Conservation (phyloP, 2,888 invertebrate genomes). For the Archips crataeganus region DNA sequence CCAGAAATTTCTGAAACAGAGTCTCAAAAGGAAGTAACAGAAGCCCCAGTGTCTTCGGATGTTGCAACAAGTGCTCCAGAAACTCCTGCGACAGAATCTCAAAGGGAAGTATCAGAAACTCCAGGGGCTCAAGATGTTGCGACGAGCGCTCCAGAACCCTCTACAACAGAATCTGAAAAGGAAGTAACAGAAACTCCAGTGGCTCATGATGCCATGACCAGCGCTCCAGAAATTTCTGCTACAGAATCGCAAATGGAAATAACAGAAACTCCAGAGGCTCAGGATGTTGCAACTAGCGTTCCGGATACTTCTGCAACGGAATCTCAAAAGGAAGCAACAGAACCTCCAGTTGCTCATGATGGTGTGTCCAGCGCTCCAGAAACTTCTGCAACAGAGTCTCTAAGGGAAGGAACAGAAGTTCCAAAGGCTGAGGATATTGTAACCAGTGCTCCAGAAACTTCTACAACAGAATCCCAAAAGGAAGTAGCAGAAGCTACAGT, state of each 20-base stretch:
- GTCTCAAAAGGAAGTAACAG: slow-evolving; percentile 6
- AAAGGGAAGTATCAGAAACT: neutral
- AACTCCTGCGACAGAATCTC: slow-evolving; percentile 1
- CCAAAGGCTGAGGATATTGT: slow-evolving; percentile 1
- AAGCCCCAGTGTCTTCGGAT: slow-evolving; percentile 4
- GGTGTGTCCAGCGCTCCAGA: slow-evolving; percentile 31
- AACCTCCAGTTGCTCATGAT: slow-evolving; percentile 28
- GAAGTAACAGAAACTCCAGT: neutral
- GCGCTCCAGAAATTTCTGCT: no score
- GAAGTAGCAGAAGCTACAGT: slow-evolving; percentile 7
- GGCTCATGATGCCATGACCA: no score
- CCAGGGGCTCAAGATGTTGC: neutral
- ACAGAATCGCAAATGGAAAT: neutral
- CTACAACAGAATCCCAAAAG: slow-evolving; percentile 7
- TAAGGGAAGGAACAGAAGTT: slow-evolving; percentile 39
- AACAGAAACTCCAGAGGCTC: neutral
- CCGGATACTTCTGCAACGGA: slow-evolving; percentile 30
- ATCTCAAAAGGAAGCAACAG: slow-evolving; percentile 38
- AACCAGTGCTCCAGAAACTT: slow-evolving; percentile 27
- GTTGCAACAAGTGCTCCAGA: slow-evolving; percentile 21
- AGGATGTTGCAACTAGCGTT: neutral
- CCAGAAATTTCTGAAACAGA: slow-evolving; percentile 6
- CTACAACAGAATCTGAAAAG: neutral
- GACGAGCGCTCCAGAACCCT: neutral
- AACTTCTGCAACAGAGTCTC: slow-evolving; percentile 39